These are phyloP conservation scores for Drosophila atripex DNA, from an alignment of 2,888 invertebrate genomes.

Conservation along the genomic window DNA sequence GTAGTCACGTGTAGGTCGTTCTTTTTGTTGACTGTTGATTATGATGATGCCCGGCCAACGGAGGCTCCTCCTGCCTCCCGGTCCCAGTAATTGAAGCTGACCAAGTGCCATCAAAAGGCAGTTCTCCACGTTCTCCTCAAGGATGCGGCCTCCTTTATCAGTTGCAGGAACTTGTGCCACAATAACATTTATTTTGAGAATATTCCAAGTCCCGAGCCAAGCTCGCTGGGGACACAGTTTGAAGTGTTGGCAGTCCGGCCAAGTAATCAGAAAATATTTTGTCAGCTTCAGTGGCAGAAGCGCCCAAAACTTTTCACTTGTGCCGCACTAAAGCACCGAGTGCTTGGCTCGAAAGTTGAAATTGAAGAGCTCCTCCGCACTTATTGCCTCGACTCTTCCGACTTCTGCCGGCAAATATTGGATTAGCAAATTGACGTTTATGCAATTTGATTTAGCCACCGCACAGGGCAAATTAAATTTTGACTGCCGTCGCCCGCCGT, in stretches of 20 bases:
- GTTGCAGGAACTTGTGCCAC: slow-evolving; percentile 70
- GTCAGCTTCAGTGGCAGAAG: slow-evolving; percentile 64
- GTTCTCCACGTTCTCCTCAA: slow-evolving; percentile 36
- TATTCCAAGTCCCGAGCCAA: slow-evolving; percentile 53
- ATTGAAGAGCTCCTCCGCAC: slow-evolving; percentile 26
- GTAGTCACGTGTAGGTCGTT: slow-evolving; percentile 31
- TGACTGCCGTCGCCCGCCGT: slow-evolving; percentile 1
- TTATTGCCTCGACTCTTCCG: slow-evolving; percentile 34
- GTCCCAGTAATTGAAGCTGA: slow-evolving; percentile 51
- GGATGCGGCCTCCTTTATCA: slow-evolving; percentile 49
- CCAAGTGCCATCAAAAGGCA: slow-evolving; percentile 69
- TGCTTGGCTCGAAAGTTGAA: slow-evolving; percentile 53
- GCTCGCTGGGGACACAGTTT: slow-evolving; percentile 40
- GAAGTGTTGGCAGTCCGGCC: slow-evolving; percentile 63
- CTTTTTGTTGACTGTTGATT: slow-evolving; percentile 53
- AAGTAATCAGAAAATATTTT: slow-evolving; percentile 77
- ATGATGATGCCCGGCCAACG: slow-evolving; percentile 49
- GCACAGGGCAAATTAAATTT: slow-evolving; percentile 75
- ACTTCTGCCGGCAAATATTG: slow-evolving; percentile 38
- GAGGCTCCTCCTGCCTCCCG: slow-evolving; percentile 1
- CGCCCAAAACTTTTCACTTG: slow-evolving; percentile 42
- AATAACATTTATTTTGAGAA: slow-evolving; percentile 79
- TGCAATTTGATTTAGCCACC: slow-evolving; percentile 72
- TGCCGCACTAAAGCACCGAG: slow-evolving; percentile 32
- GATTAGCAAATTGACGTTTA: slow-evolving; percentile 74